A percentile compares a stretch with the other conserved stretches of the same genome.
Evolutionary conservation across 92 coral and sea anemone species (phyloP).

Genomic region (Phenganax marumi): DNA sequence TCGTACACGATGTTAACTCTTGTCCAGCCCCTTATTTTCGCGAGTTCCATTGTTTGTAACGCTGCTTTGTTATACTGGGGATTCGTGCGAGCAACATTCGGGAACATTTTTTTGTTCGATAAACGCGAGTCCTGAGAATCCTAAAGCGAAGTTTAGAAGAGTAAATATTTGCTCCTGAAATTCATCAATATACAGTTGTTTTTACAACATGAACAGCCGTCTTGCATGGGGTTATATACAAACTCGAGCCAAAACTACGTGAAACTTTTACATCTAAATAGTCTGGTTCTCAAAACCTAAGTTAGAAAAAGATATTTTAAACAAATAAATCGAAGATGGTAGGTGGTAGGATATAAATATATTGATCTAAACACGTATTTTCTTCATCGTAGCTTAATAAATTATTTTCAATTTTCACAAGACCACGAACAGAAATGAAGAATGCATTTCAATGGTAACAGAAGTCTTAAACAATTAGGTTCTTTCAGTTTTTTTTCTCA

Average conservation of each 20-base stretch:
- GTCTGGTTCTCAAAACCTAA: too few species aligned
- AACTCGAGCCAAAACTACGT: too few species aligned
- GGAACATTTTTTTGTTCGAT: conserved; percentile 72
- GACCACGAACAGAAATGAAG: neutral
- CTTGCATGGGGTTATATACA: too few species aligned
- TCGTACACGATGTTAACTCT: conserved; percentile 78
- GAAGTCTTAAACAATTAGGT: too few species aligned
- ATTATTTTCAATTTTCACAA: neutral
- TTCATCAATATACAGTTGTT: neutral
- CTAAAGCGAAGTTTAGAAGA: conserved; percentile 36
- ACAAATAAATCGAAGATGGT: too few species aligned
- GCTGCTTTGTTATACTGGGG: conserved; percentile 76
- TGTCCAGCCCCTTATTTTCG: conserved; percentile 67
- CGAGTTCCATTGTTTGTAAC: conserved; percentile 63
- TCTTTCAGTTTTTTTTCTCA: too few species aligned
- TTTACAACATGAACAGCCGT: neutral
- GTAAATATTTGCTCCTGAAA: neutral
- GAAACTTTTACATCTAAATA: too few species aligned
- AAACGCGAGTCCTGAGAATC: conserved; percentile 81
- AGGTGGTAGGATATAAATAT: too few species aligned
- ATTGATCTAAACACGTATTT: too few species aligned
- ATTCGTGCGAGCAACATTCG: conserved; percentile 82
- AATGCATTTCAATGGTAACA: too few species aligned
- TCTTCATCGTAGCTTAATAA: too few species aligned
- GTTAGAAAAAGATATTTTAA: too few species aligned